These are phyloP conservation scores for Lacerta agilis DNA, from an alignment of 2,797 vertebrate species.

Conservation along the genomic window DNA sequence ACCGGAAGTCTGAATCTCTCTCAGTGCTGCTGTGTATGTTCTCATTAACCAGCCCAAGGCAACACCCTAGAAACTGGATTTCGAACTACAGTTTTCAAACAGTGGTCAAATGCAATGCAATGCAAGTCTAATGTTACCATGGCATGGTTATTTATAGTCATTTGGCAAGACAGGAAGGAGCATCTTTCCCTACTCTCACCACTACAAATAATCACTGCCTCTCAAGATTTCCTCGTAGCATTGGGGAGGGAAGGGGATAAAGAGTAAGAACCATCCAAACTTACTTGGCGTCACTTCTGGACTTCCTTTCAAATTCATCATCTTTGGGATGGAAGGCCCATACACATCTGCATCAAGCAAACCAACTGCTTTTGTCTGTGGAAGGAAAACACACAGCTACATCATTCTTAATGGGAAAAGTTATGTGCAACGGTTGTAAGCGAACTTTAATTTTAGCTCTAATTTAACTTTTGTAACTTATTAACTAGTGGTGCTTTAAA, in stretches of 20 bases:
- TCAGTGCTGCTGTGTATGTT: no score
- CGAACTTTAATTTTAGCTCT: conserved; percentile 2
- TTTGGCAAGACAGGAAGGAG: background rate
- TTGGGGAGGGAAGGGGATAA: background rate
- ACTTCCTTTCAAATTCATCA: conserved; percentile 97
- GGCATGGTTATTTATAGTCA: background rate
- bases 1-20: no score
- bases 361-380: conserved; percentile 87
- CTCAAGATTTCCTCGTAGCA: background rate
- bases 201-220: background rate
- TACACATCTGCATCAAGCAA: conserved; percentile 94
- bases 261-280: conserved; percentile 40
- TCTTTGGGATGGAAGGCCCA: conserved; percentile 92
- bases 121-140: background rate
- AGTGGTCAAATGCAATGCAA: background rate
- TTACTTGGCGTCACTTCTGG: conserved; percentile 91
- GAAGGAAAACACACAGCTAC: conserved; percentile 24
- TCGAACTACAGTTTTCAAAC: background rate
- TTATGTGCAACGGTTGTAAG: background rate
- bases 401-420: background rate
- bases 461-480: conserved; percentile 18
- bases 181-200: background rate
- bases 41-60: no score
- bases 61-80: background rate
- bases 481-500: background rate